Evolutionary conservation across 2,113 vertebrate species (phyloP).

Genomic region (Phocoena sinus): DNA sequence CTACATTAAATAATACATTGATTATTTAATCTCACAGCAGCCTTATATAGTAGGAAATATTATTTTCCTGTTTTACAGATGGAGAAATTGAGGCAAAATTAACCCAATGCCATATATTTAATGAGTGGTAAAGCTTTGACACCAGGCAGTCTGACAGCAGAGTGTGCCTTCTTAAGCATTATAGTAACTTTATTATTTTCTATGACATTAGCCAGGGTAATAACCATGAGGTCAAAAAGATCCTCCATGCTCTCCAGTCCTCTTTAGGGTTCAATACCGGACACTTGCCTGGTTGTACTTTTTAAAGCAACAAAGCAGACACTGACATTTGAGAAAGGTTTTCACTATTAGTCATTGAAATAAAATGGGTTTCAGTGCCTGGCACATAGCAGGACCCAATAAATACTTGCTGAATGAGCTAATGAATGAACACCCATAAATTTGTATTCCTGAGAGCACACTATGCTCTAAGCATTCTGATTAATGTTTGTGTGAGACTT

Average conservation of each 20-base stretch:
- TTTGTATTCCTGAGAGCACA: background rate
- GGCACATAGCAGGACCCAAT: background rate
- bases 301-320: conserved; percentile 4
- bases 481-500: background rate
- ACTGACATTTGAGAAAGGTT: background rate
- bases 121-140: background rate
- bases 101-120: background rate
- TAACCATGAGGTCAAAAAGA: background rate
- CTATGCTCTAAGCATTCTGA: background rate
- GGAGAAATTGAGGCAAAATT: background rate
- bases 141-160: background rate
- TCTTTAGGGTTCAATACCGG: background rate
- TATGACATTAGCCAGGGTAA: background rate
- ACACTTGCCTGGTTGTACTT: background rate
- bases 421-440: background rate
- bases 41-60: background rate
- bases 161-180: background rate
- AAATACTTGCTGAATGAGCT: background rate
- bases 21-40: background rate
- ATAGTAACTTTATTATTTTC: background rate
- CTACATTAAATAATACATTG: background rate
- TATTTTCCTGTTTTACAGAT: background rate
- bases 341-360: background rate
- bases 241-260: background rate
- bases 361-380: background rate